Conservation (phyloP, 2,888 invertebrate species). For the Orthonevra nobilis region DNA sequence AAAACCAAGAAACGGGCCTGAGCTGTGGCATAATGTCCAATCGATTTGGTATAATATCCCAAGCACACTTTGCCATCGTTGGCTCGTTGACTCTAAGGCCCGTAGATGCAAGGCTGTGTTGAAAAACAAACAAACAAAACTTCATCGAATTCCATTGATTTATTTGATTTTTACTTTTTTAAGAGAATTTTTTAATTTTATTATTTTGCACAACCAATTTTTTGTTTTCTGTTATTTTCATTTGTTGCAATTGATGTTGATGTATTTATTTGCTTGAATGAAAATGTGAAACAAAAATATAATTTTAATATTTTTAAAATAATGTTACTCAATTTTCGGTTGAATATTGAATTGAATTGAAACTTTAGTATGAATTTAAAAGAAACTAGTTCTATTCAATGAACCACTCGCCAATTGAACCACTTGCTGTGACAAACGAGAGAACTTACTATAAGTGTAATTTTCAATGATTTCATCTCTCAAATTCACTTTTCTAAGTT, state of each 20-base stretch:
- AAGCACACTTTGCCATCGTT: not conserved
- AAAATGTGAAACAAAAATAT: too few relatives aligned
- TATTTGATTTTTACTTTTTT: not conserved
- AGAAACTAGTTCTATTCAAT: too few relatives aligned
- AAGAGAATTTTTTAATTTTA: not conserved
- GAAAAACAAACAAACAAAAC: not conserved
- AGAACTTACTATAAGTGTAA: too few relatives aligned
- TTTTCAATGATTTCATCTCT: too few relatives aligned
- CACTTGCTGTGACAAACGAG: too few relatives aligned
- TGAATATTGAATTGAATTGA: too few relatives aligned
- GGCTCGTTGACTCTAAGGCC: not conserved
- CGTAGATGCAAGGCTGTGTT: slow-evolving; percentile 1
- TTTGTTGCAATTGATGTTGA: not conserved
- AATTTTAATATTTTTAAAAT: too few relatives aligned
- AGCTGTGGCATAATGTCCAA: slow-evolving; percentile 1
- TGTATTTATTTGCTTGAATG: not conserved
- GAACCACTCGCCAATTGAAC: too few relatives aligned
- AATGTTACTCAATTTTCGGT: too few relatives aligned
- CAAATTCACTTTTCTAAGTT: too few relatives aligned
- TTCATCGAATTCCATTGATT: not conserved
- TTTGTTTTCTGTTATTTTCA: not conserved
- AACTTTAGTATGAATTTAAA: too few relatives aligned
- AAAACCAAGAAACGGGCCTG: not conserved
- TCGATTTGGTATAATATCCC: slow-evolving; percentile 4
- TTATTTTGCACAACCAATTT: not conserved